Percentiles rank a stretch among this genome's conserved stretches.
phyloP scores from a whole-genome alignment of 2,113 vertebrate species.

The Strix aluco region DNA sequence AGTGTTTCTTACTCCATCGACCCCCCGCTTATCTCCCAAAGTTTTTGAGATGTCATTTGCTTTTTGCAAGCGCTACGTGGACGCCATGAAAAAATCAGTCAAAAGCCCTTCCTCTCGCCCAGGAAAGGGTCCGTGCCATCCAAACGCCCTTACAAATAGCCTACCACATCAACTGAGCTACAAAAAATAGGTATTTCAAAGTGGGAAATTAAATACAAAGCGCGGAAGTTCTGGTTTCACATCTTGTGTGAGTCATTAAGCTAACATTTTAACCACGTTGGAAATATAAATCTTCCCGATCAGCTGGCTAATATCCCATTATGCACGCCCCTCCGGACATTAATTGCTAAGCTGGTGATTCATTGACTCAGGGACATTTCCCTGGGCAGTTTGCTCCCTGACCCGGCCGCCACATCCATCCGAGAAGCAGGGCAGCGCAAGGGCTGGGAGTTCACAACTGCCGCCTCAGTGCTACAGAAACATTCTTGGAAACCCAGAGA shows the following conservation, averaged over 20 bases:
- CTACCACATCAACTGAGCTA: background rate
- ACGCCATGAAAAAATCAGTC: background rate
- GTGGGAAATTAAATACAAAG: background rate
- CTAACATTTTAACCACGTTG: background rate
- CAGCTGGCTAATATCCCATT: background rate
- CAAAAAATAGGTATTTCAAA: background rate
- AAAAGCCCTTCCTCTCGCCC: background rate
- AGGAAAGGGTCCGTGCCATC: background rate
- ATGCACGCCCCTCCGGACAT: background rate
- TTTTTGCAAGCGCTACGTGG: rapidly evolving
- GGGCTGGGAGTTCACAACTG: rapidly evolving
- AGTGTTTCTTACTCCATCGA: rapidly evolving
- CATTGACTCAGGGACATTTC: background rate
- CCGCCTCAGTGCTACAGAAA: rapidly evolving
- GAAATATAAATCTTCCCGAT: background rate
- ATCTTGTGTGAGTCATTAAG: background rate
- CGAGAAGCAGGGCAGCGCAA: background rate
- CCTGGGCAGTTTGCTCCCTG: background rate
- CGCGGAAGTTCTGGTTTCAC: background rate
- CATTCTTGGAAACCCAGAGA: background rate
- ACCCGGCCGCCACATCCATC: background rate
- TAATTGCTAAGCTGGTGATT: background rate
- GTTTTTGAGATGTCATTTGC: background rate
- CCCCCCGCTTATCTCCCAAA: background rate
- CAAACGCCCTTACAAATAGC: background rate